phyloP scores from a whole-genome alignment of 2,113 vertebrate genomes.

The Oxyura jamaicensis region DNA sequence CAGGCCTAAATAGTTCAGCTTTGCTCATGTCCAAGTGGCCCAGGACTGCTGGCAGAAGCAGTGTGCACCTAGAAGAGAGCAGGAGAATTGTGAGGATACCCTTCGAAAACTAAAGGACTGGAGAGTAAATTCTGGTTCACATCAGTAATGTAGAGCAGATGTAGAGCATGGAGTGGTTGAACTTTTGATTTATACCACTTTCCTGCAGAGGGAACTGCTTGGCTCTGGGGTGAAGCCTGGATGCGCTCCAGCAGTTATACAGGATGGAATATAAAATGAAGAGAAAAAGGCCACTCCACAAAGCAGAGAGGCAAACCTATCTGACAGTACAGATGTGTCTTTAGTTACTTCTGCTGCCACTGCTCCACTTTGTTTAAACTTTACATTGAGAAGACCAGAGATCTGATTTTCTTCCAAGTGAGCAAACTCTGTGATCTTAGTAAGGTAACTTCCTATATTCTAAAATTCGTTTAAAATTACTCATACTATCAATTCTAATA shows the following conservation, averaged over 20 bases:
- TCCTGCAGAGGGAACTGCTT: background rate
- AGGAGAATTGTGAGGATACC: background rate
- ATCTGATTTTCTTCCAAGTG: background rate
- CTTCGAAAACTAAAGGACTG: background rate
- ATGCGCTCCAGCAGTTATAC: background rate
- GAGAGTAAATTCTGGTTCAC: background rate
- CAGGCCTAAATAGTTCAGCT: background rate
- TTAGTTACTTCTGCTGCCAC: background rate
- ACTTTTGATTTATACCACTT: background rate
- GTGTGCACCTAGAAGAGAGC: fast-evolving
- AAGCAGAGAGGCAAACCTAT: background rate
- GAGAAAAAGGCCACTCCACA: background rate
- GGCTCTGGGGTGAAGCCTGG: background rate
- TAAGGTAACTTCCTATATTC: background rate
- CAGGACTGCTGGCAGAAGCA: background rate
- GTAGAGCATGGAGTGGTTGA: background rate
- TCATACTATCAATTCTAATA: background rate
- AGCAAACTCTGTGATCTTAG: background rate
- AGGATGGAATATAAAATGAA: background rate
- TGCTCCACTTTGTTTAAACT: background rate
- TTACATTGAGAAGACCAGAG: background rate
- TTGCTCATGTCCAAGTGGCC: background rate
- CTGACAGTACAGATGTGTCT: background rate
- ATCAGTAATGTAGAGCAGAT: background rate
- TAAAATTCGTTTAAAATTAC: background rate